Conservation (phyloP, 2,797 vertebrate genomes). For the Peromyscus nudipes region DNA sequence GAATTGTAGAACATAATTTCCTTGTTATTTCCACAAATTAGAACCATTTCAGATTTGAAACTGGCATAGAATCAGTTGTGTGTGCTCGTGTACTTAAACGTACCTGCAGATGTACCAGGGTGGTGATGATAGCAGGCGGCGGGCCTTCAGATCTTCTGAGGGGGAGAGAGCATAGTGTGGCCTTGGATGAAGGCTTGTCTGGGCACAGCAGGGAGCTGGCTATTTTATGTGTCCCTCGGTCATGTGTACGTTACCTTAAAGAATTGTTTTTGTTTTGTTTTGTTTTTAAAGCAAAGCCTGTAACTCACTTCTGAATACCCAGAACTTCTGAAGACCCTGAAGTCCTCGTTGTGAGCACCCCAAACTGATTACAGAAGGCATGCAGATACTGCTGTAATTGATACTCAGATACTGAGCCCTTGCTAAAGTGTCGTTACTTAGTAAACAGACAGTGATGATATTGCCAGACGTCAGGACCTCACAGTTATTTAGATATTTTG, state of each 20-base stretch:
- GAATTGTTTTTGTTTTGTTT: no score
- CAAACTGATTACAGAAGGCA: not conserved
- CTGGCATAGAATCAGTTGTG: not conserved
- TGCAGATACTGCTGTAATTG: not conserved
- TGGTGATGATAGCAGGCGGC: not conserved
- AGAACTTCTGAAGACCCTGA: not conserved
- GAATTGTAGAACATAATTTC: conserved; percentile 51
- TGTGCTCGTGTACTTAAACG: not conserved
- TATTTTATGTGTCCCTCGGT: not conserved
- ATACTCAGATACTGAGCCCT: not conserved
- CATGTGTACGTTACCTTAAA: not conserved
- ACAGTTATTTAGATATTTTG: conserved; percentile 19
- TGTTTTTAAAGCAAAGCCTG: not conserved
- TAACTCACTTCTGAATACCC: conserved; percentile 26
- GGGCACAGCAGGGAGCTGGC: not conserved
- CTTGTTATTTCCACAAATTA: conserved; percentile 27
- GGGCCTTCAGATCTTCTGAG: not conserved
- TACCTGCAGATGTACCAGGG: not conserved
- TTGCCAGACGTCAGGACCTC: conserved; percentile 2
- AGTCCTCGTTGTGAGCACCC: conserved; percentile 17
- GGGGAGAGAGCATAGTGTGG: not conserved
- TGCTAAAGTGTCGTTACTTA: not conserved
- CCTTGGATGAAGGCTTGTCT: not conserved
- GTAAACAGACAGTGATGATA: not conserved
- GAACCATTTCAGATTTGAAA: conserved; percentile 13